These are phyloP conservation scores for Pseudomyrmex pallidus DNA, from an alignment of 1,140 invertebrate species.

Conservation along the genomic window DNA sequence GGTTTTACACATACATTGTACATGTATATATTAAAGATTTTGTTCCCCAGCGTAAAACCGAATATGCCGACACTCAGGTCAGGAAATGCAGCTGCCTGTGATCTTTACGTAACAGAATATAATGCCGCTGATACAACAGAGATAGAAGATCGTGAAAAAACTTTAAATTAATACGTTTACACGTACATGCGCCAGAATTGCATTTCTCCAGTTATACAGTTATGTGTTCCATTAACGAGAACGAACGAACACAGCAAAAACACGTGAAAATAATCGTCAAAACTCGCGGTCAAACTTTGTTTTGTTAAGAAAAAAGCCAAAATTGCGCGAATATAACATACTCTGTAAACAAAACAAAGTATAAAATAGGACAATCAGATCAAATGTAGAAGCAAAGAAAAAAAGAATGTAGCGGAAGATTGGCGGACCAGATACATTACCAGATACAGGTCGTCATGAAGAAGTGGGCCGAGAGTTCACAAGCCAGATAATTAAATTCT, in stretches of 20 bases:
- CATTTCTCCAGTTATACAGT: background rate
- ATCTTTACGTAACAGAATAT: slow-evolving; percentile 46
- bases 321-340: background rate
- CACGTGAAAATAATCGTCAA: slow-evolving; percentile 62
- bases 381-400: background rate
- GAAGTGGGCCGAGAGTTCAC: slow-evolving; percentile 80
- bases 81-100: slow-evolving; percentile 16
- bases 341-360: background rate
- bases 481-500: slow-evolving; percentile 79
- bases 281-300: slow-evolving; percentile 13
- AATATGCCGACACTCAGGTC: background rate
- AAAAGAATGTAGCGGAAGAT: slow-evolving; percentile 23
- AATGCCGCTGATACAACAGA: slow-evolving; percentile 19
- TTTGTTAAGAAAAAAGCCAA: background rate
- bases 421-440: slow-evolving; percentile 47
- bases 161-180: background rate
- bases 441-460: slow-evolving; percentile 50
- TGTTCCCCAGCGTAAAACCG: background rate
- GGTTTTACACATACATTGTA: too few species aligned
- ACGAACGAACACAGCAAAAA: slow-evolving; percentile 23
- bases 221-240: background rate
- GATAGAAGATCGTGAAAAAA: slow-evolving; percentile 13
- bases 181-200: background rate
- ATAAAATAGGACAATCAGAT: slow-evolving; percentile 29
- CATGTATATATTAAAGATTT: background rate